phyloP scores from a whole-genome alignment of 2,797 vertebrate species.

The Jordanella pulchra region DNA sequence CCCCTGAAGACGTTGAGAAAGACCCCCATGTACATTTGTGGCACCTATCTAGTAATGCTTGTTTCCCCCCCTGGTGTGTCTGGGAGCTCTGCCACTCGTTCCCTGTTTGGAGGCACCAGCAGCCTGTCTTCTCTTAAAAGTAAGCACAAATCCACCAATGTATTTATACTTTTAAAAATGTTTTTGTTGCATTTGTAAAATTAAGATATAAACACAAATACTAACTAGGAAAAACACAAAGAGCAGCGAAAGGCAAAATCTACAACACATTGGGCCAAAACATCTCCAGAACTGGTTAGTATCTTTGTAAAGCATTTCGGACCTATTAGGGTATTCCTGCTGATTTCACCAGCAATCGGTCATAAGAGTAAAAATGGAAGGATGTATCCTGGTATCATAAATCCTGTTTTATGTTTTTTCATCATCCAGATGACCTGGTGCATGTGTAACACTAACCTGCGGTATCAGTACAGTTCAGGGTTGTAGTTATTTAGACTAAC shows the following conservation, averaged over 20 bases:
- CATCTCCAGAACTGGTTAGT: background rate
- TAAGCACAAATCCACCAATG: constrained; percentile 65
- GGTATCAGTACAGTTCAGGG: too few relatives aligned
- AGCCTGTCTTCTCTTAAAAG: constrained; percentile 97
- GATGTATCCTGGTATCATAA: background rate
- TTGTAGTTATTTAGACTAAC: too few relatives aligned
- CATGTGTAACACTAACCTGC: background rate
- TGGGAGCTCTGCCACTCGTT: constrained; percentile 96
- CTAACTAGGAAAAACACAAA: background rate
- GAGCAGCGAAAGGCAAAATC: background rate
- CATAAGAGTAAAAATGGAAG: background rate
- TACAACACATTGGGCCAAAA: background rate
- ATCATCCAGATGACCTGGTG: background rate
- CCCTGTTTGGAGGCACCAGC: constrained; percentile 94
- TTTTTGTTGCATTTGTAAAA: background rate
- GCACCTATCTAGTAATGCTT: constrained; percentile 95
- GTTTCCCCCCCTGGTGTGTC: constrained; percentile 93
- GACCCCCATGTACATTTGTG: constrained; percentile 97
- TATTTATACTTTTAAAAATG: background rate
- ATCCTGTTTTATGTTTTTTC: background rate
- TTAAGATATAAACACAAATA: background rate
- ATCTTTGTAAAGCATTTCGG: background rate
- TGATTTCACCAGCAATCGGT: too few relatives aligned
- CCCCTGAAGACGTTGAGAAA: constrained; percentile 93
- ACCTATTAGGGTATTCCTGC: background rate